Base-by-base conservation (phyloP, 2,888 invertebrate genomes). In the Papilio gigon region DNA sequence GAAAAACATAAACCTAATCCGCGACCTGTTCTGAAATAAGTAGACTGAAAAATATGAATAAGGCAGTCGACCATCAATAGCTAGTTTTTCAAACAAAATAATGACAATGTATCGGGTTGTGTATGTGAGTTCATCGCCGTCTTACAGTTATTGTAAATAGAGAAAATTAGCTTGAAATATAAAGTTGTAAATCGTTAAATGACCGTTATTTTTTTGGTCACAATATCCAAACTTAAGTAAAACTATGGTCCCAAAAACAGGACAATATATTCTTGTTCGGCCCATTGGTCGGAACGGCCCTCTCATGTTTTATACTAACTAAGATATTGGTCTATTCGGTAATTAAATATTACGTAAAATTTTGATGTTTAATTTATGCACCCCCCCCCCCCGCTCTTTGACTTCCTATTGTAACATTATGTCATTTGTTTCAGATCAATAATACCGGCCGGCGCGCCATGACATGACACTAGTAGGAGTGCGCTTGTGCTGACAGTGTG, bases 401-500 rank as follows among this genome's bases (percentile, higher is more conserved):
- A n/a, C 3, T 12, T 12, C 47, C 12, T 20, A 6, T 12, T 11
- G 1, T 50, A 50, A 50, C 17, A n/a, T 30, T 5, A 50, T 50
- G 27, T 50, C 25, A 50, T 27, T 56, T 56, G 27, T 62, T 62
- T 27, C 62, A 62, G 62, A 30, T 44, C 30, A 42, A 25, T 44
- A 30, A 20, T 30, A 59, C 11, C 35, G 40, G 30, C 22, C 11
- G 27, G 8, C 4, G 50, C n/a, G 65, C 53, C n/a, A 59, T 68
- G 68, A 44, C 47, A 33, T 44, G 27, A 30, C 50, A 27, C 14
- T 20, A 4, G 33, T 33, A 22, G 30, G 33, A 37, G 17, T 59
- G 35, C 30, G 47, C n/a, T 12, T 5, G 20, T 25, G 30, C 64
- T 68, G 68, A 59, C 37, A 33, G 47, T 33, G 59, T 47, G 63